These are phyloP conservation scores for Halcyon badia DNA, from an alignment of 2,797 vertebrate species.

Conservation along the genomic window DNA sequence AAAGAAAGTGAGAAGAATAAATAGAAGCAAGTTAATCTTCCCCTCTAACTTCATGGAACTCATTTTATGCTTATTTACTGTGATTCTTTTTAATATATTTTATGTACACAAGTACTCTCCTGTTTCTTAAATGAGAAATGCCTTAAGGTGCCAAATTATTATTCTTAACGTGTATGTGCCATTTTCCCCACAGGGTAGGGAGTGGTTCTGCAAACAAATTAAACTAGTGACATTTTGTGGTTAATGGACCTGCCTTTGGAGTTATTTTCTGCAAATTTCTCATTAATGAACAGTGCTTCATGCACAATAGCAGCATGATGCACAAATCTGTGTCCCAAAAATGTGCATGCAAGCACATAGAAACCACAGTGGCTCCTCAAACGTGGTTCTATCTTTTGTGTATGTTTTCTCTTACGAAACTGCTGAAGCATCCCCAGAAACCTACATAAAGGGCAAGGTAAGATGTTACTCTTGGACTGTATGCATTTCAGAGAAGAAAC, in stretches of 20 bases:
- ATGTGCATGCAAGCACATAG: neutral
- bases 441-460: neutral
- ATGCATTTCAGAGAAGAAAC: neutral
- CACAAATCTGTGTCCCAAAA: neutral
- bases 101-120: neutral
- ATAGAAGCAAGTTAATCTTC: constrained; percentile 15
- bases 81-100: neutral
- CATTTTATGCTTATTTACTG: neutral
- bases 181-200: neutral
- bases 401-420: neutral
- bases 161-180: neutral
- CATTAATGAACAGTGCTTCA: neutral
- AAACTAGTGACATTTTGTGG: neutral
- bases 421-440: constrained; percentile 15
- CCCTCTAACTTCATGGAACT: neutral
- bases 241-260: constrained; percentile 2
- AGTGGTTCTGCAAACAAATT: constrained; percentile 7
- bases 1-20: constrained; percentile 7
- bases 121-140: constrained; percentile 11
- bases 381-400: neutral
- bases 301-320: neutral
- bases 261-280: constrained; percentile 5
- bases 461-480: neutral
- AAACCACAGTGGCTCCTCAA: neutral
- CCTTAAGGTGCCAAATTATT: neutral